phyloP scores from a whole-genome alignment of 2,888 invertebrate species.

The Polia nebulosa region DNA sequence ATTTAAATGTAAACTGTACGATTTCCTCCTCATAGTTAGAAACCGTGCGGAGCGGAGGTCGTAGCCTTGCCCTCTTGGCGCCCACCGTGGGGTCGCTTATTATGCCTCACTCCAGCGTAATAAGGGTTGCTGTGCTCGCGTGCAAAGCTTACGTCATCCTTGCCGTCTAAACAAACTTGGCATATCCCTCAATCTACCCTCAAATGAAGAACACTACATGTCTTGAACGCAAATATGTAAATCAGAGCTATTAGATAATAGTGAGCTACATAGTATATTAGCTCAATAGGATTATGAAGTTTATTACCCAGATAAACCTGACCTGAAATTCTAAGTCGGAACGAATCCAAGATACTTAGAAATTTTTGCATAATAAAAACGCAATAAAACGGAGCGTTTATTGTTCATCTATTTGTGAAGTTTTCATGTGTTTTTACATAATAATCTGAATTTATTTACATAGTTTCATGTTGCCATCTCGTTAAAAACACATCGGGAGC shows the following conservation, averaged over 20 bases:
- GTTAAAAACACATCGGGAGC: constrained; percentile 54
- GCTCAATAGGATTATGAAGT: constrained; percentile 20
- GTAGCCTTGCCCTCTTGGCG: constrained; percentile 79
- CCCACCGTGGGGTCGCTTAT: constrained; percentile 70
- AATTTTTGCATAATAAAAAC: constrained; percentile 50
- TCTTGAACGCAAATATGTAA: constrained; percentile 37
- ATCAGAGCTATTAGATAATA: constrained; percentile 36
- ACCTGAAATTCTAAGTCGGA: constrained; percentile 29
- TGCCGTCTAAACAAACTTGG: constrained; percentile 67
- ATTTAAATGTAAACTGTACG: constrained; percentile 61
- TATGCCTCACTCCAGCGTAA: constrained; percentile 59
- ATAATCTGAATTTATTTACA: constrained; percentile 52
- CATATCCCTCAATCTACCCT: constrained; percentile 55
- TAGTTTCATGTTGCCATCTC: constrained; percentile 46
- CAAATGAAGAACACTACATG: constrained; percentile 29
- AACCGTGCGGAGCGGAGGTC: constrained; percentile 71
- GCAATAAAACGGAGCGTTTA: constrained; percentile 59
- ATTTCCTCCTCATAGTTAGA: constrained; percentile 60
- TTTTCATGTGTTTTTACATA: constrained; percentile 53
- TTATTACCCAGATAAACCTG: constrained; percentile 39
- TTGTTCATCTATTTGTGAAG: constrained; percentile 57
- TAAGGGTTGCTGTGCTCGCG: constrained; percentile 71
- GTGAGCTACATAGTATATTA: constrained; percentile 19
- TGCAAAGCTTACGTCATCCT: constrained; percentile 74
- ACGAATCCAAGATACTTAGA: constrained; percentile 39